Percentiles rank a stretch among this genome's conserved stretches.
These are phyloP conservation scores for Acanthurus leucopareius DNA, from an alignment of 2,797 vertebrate genomes.

Conservation along the genomic window DNA sequence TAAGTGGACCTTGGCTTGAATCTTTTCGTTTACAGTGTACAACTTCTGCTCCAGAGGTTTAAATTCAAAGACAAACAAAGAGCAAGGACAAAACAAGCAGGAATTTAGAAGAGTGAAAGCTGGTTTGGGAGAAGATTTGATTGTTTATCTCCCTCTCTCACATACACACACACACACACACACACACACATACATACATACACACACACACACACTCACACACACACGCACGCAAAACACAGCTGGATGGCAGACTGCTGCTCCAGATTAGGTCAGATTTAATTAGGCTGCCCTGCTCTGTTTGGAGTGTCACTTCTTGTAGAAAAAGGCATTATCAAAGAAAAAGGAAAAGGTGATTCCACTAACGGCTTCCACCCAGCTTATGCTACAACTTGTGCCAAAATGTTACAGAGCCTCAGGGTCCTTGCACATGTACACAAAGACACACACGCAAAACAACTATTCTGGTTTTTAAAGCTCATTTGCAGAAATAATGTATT, in stretches of 20 bases:
- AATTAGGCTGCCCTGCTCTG: conserved; percentile 81
- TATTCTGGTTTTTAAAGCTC: conserved; percentile 51
- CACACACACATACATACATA: conserved; percentile 39
- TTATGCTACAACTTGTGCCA: conserved; percentile 66
- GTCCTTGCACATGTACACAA: conserved; percentile 37
- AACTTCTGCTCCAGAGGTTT: conserved; percentile 50
- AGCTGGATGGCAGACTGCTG: conserved; percentile 83
- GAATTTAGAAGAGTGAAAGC: conserved; percentile 58
- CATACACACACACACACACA: conserved; percentile 23
- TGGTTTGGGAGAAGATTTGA: conserved; percentile 53
- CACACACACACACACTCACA: conserved; percentile 26
- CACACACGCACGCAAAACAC: conserved; percentile 14
- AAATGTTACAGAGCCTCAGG: conserved; percentile 69
- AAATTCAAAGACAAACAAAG: conserved; percentile 60
- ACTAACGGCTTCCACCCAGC: conserved; percentile 69
- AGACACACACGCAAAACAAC: conserved; percentile 27
- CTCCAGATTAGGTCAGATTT: conserved; percentile 87
- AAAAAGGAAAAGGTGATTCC: conserved; percentile 52
- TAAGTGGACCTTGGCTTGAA: conserved; percentile 45
- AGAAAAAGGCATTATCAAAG: conserved; percentile 84
- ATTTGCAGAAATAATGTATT: conserved; percentile 58
- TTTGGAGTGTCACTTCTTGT: conserved; percentile 85
- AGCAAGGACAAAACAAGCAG: conserved; percentile 66
- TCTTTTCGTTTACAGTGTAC: conserved; percentile 44
- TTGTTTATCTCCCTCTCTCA: conserved; percentile 47